Evolutionary conservation across 2,888 invertebrate genomes (phyloP), one percentile per base, ranked within the genome.

Genomic region (Ormia ochracea): DNA sequence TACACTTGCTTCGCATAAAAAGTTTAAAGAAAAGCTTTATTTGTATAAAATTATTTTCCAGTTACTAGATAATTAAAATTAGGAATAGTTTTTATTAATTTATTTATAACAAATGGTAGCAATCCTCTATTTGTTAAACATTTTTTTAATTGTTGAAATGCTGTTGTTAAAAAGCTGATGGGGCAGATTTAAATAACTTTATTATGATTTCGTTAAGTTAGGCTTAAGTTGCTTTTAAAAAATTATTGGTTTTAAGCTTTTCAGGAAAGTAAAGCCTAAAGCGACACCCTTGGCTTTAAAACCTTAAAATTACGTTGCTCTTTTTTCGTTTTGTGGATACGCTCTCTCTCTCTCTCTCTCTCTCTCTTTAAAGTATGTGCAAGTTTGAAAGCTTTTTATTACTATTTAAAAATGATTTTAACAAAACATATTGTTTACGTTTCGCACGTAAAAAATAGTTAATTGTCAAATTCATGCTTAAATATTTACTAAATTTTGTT

Each of bases 361-460:
- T n/a, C n/a, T n/a, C n/a, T n/a, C n/a, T n/a, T n/a, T n/a, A n/a
- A n/a, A n/a, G n/a, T n/a, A n/a, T n/a, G n/a, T n/a, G 7, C 48
- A 33, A 63, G 61, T 52, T 54, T 61, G 12, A 58, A 38, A 28
- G 58, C 50, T 48, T 41, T 59, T 17, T 10, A 63, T n/a, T n/a
- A n/a, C 59, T 82, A 76, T 82, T 82, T 77, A 70, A 66, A 61
- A 78, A 78, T 82, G 76, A 73, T 72, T 81, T 78, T 81, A 73
- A 78, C 78, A 81, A 78, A 75, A 70, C 83, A 82, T 84, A 82
- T 83, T 84, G 81, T 83, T 84, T 83, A 85, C 83, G 83, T 69
- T 73, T 31, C 1, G 12, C 10, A 66, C 70, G 70, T 78, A 81
- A 81, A 81, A 81, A 81, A 78, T 74, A 70, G 65, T 68, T 65